phyloP scores from a whole-genome alignment of 2,888 invertebrate species.

The Drosophila dives region DNA sequence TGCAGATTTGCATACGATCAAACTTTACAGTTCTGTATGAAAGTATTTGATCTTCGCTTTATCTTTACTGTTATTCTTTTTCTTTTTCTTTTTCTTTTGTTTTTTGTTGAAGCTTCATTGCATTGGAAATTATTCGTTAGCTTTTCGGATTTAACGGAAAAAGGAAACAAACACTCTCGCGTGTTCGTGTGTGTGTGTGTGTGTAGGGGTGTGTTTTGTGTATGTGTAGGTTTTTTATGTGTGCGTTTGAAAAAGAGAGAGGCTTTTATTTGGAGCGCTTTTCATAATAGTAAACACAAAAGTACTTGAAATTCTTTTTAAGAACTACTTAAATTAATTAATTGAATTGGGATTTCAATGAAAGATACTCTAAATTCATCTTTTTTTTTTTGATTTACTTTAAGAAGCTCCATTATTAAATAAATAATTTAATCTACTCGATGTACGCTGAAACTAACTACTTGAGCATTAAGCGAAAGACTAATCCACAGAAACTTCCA shows the following conservation, averaged over 20 bases:
- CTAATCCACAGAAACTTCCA: not conserved
- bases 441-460: constrained; percentile 36
- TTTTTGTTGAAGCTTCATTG: constrained; percentile 72
- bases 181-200: constrained; percentile 10
- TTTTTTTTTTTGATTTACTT: not conserved
- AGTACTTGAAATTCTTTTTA: not conserved
- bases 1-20: constrained; percentile 45
- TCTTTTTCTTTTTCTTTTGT: constrained; percentile 30
- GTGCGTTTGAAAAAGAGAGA: constrained; percentile 54
- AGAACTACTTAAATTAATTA: constrained; percentile 1
- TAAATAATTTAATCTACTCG: constrained; percentile 27
- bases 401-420: constrained; percentile 22
- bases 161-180: constrained; percentile 34
- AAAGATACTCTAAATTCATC: constrained; percentile 3
- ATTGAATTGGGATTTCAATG: not conserved
- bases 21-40: constrained; percentile 46
- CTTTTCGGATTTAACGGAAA: constrained; percentile 45
- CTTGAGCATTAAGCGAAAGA: constrained; percentile 1
- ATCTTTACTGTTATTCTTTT: constrained; percentile 25
- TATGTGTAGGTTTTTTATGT: constrained; percentile 19
- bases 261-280: constrained; percentile 47
- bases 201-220: constrained; percentile 24
- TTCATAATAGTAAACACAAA: constrained; percentile 2
- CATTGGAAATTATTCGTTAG: constrained; percentile 79
- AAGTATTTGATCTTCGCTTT: constrained; percentile 27